phyloP scores from a whole-genome alignment of 2,888 invertebrate genomes.

The Platycheirus rosarum region DNA sequence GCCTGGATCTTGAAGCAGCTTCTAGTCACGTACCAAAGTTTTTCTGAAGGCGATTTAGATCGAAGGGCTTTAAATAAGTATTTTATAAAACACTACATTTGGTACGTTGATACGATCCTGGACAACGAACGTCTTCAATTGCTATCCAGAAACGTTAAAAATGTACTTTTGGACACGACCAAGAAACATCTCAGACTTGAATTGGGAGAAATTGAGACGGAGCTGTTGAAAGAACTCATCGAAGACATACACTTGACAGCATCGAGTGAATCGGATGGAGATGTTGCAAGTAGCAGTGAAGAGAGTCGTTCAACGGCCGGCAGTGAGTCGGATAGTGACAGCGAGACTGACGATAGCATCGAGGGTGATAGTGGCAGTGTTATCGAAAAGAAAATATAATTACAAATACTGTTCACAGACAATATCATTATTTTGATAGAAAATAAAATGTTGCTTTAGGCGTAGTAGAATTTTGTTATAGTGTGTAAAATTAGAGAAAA shows the following conservation, averaged over 20 bases:
- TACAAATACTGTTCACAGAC: no score
- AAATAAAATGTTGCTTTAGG: no score
- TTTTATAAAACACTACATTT: slow-evolving; percentile 80
- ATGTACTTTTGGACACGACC: slow-evolving; percentile 77
- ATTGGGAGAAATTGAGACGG: slow-evolving; percentile 79
- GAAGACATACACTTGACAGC: slow-evolving; percentile 78
- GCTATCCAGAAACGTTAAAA: slow-evolving; percentile 79
- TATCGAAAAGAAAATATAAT: slow-evolving; percentile 34
- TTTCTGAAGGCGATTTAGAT: slow-evolving; percentile 76
- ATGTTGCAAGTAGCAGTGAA: background rate
- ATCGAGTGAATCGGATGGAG: slow-evolving; percentile 73
- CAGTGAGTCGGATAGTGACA: slow-evolving; percentile 18
- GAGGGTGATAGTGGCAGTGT: slow-evolving; percentile 28
- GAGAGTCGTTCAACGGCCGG: background rate
- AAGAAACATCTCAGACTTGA: slow-evolving; percentile 79
- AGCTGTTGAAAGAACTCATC: slow-evolving; percentile 80
- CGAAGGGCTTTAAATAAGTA: slow-evolving; percentile 78
- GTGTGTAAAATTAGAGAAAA: no score
- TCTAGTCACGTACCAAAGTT: slow-evolving; percentile 78
- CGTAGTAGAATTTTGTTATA: no score
- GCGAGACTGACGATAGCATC: background rate
- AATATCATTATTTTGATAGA: no score
- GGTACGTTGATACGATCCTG: slow-evolving; percentile 75
- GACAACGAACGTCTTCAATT: slow-evolving; percentile 77
- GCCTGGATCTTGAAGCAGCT: slow-evolving; percentile 80